These are phyloP conservation scores for Dasypogon diadema DNA, from an alignment of 2,888 invertebrate species.

Conservation along the genomic window DNA sequence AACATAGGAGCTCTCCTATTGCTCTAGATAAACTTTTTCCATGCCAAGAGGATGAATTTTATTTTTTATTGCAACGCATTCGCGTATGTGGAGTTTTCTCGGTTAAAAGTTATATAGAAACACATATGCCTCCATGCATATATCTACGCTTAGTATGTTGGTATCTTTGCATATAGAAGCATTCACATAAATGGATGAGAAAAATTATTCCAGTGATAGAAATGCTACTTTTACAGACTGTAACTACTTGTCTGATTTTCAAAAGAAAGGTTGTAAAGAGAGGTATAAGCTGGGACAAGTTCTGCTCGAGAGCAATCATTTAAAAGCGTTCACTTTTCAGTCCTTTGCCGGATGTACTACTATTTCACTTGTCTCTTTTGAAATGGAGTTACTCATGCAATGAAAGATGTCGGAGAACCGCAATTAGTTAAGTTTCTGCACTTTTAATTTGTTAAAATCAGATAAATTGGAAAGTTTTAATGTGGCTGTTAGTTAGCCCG, in stretches of 20 bases:
- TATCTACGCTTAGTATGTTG: neutral
- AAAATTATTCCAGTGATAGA: conserved; percentile 41
- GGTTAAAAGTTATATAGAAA: conserved; percentile 3
- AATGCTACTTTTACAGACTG: conserved; percentile 22
- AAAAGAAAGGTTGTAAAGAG: conserved; percentile 29
- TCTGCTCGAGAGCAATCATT: conserved; percentile 14
- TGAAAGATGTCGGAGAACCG: neutral
- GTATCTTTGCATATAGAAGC: too few species aligned
- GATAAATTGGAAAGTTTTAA: too few species aligned
- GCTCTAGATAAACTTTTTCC: conserved; percentile 38
- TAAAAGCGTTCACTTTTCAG: neutral
- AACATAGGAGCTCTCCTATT: conserved; percentile 28
- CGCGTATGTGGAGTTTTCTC: conserved; percentile 15
- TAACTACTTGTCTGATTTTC: conserved; percentile 38
- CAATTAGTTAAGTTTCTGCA: too few species aligned
- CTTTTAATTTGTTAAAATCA: too few species aligned
- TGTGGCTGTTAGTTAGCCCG: too few species aligned
- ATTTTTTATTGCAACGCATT: conserved; percentile 48
- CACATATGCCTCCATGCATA: neutral
- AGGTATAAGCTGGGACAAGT: conserved; percentile 4
- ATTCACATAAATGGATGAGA: conserved; percentile 13
- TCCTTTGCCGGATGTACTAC: neutral
- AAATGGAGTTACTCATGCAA: conserved; percentile 27
- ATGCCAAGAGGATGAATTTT: conserved; percentile 43
- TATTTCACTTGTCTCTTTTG: conserved; percentile 7